A percentile compares a stretch with the other conserved stretches of the same genome.
Evolutionary conservation across 1,140 invertebrate genomes (phyloP).

Genomic region (Tetragnatha versicolor): DNA sequence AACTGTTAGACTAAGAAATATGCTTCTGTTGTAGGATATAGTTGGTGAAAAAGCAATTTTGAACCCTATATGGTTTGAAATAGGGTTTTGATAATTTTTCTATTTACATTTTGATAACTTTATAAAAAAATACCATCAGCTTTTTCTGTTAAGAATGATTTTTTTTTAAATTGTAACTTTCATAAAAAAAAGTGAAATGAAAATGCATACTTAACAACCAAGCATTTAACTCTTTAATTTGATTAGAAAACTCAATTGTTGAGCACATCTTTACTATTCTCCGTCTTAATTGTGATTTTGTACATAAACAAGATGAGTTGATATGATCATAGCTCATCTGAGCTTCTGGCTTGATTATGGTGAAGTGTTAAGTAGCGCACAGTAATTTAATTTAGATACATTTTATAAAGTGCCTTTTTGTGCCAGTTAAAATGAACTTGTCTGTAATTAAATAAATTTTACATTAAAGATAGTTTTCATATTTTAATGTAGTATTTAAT

Average conservation of each 20-base stretch:
- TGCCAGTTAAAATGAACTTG: slow-evolving; percentile 20
- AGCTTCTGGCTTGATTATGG: slow-evolving; percentile 22
- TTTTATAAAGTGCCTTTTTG: slow-evolving; percentile 46
- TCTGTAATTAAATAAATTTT: slow-evolving; percentile 13
- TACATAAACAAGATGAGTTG: slow-evolving; percentile 6
- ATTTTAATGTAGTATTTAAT: slow-evolving; percentile 5
- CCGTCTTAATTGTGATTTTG: not conserved
- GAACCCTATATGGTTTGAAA: too few species aligned
- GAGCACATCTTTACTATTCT: slow-evolving; percentile 1
- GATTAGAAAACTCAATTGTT: not conserved
- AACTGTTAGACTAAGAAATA: too few species aligned
- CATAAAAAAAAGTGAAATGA: too few species aligned
- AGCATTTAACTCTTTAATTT: slow-evolving; percentile 4
- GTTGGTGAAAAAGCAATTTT: too few species aligned
- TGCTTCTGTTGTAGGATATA: too few species aligned
- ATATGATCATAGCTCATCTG: slow-evolving; percentile 17
- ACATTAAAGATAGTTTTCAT: slow-evolving; percentile 25
- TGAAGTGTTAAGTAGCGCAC: slow-evolving; percentile 41
- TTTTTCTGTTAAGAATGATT: too few species aligned
- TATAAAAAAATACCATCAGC: too few species aligned
- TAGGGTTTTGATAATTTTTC: too few species aligned
- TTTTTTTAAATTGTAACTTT: too few species aligned
- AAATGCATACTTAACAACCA: too few species aligned
- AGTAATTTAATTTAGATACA: slow-evolving; percentile 33
- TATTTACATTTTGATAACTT: too few species aligned